Evolutionary conservation across 2,797 vertebrate genomes (phyloP), one percentile per base, ranked within the genome.

Genomic region (Onychomys arenicola): DNA sequence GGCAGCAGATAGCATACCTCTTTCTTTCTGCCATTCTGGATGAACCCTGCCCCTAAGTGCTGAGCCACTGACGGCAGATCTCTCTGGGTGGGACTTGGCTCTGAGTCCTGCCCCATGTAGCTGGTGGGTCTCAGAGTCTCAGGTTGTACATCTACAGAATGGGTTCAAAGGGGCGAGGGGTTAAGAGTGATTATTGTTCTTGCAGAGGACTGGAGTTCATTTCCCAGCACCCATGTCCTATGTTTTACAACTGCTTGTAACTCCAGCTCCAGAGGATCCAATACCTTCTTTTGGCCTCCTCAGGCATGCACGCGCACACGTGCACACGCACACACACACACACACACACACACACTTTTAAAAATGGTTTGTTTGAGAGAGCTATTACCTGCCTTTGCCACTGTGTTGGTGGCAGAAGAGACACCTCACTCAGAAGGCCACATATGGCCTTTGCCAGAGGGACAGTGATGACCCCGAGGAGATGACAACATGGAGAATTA

Each of bases 281-380:
- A 61, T 32, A 69, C 3, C 6, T 40, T 63, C 37, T 32, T 84
- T 34, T 63, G 14, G 37, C 40, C 17, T 40, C 57, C 4, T 29
- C 25, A 61, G 40, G 25, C n/a, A n/a, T n/a, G n/a, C 16, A 52
- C 12, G 0, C 29, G 2, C 49, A 3, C 10, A 0, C 32, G 1
- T 19, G 25, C 6, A 37, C 17, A 7, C 5, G 59, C 55, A 25
- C 34, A 37, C 11, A 14, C 52, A 29, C 57, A 43, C 37, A 43
- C 12, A 27, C 73, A 75, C 37, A 7, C 0, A 73, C 21, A 75
- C 10, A 6, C 1, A 27, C 5, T 65, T 32, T 65, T 65, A 65
- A 32, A 65, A 81, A 57, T 13, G 59, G 77, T 27, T 17, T 2
- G 77, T 27, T 17, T 2, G 5, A 80, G 21, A n/a, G 52, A 27